Base-by-base conservation (phyloP, 2,113 vertebrate genomes). In the Leucopsar rothschildi region DNA sequence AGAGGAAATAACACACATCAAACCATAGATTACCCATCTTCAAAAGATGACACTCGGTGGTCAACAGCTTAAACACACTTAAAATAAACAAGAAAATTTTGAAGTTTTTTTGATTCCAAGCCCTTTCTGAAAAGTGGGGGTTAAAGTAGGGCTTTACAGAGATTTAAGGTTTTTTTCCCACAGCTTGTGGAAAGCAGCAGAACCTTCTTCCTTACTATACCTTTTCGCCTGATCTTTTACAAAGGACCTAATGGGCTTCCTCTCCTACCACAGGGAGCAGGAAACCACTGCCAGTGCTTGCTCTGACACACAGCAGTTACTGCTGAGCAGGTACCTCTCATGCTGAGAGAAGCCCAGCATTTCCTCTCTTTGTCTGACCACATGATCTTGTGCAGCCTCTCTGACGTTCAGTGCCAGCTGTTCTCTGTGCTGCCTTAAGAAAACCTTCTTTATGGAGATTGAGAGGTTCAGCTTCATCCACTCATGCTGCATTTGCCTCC, bases 341-440 rank as follows among this genome's bases (percentile, higher is more conserved):
- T 23, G 47, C 22, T 64, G 35, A 84, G 35, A 68, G 63, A 75
- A 93, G 42, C 7, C 44, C 44, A 18, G 24, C 24, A 49, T 10
- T 56, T 40, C 20, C 50, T 70, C 50, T 73, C 63, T 65, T 35
- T 15, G 22, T 40, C 37, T 61, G 56, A 47, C 39, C 56, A 61
- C 23, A 22, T 2, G 18, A 65, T 33, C 47, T 66, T 78, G 22
- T 6, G 22, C 65, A 92, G 45, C 5, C 1, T 10, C 29, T 85
- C 55, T 82, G 60, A 37, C 0, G 0, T 7, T 31, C 77, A 59
- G 40, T 13, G 35, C 33, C 64, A 88, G n/a, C 39, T 2, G 1
- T 40, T 31, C 59, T 35, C 71, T 55, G 17, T 31, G 47, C 47
- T 64, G 23, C 57, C 66, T 31, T 64, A 45, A 52, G 53, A 86